Evolutionary conservation across 23 tunicate genomes (phyloP).

Genomic region (Clavelina lepadiformis): DNA sequence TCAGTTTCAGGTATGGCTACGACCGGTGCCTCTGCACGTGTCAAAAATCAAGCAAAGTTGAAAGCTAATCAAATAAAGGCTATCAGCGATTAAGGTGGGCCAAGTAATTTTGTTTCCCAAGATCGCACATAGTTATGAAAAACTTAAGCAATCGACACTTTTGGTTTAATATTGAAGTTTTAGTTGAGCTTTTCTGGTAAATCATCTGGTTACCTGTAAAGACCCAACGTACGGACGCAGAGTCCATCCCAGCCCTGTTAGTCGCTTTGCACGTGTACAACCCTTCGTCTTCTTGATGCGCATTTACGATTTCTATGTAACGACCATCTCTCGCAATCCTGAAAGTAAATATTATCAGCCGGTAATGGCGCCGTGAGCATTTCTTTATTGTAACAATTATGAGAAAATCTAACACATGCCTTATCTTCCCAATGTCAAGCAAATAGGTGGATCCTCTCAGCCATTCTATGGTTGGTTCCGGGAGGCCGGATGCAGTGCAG

Average conservation of each 20-base stretch:
- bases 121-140: too few species aligned
- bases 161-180: too few species aligned
- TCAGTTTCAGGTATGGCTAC: slow-evolving; percentile 53
- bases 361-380: neutral
- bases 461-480: slow-evolving; percentile 76
- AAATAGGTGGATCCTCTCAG: slow-evolving; percentile 58
- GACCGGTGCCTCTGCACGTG: slow-evolving; percentile 34
- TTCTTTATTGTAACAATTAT: too few species aligned
- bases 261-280: slow-evolving; percentile 86
- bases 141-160: too few species aligned
- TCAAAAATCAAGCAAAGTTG: neutral
- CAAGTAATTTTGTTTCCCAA: too few species aligned
- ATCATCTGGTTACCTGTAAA: slow-evolving; percentile 89
- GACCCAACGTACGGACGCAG: slow-evolving; percentile 51
- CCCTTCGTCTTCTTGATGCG: slow-evolving; percentile 73
- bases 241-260: slow-evolving; percentile 76
- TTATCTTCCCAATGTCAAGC: slow-evolving; percentile 63
- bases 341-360: neutral
- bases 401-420: slow-evolving; percentile 19
- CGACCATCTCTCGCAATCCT: slow-evolving; percentile 53
- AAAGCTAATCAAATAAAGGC: too few species aligned
- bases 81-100: too few species aligned
- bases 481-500: slow-evolving; percentile 79
- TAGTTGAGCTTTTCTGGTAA: too few species aligned
- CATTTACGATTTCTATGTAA: slow-evolving; percentile 58